Base-by-base conservation (phyloP, 2,888 invertebrate species). In the Cabera pusaria region DNA sequence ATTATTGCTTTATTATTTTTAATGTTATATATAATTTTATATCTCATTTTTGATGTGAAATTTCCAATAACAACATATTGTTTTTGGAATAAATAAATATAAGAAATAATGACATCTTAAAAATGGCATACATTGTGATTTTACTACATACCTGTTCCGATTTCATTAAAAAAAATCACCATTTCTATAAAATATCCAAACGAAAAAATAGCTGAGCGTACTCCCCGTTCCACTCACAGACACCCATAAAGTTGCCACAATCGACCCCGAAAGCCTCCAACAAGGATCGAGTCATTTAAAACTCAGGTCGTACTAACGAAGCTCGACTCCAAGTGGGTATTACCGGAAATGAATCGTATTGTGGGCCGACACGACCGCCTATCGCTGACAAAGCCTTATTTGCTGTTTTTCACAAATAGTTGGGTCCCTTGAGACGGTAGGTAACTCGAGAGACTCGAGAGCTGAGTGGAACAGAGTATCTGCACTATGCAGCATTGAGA, bases 371-470 rank as follows among this genome's bases (percentile, higher is more conserved):
- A 59, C 64, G 65, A 64, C 65, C 72, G 65, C 65, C 75, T 78
- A 77, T 80, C 74, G 71, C 66, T 76, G 69, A 72, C 78, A 79
- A 78, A 74, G 73, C 62, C 61, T 72, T 75, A 69, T 75, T 77
- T 73, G 64, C 71, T 64, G 73, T 71, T 82, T 82, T 80, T 78
- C 64, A 71, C 76, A 73, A 78, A 72, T 71, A 72, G 65, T 64
- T 63, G 44, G 53, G 31, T 64, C 69, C 59, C 66, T 28, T 28
- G 39, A 44, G 50, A 61, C 57, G 55, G 56, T 54, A 61, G 54
- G 49, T 51, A 45, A 46, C 18, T 6, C 7, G 24, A 8, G 3
- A n/a, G n/a, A n/a, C n/a, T n/a, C n/a, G n/a, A n/a, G n/a, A n/a
- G 5, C 21, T 7, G n/a, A 8, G 17, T 7, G 10, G 14, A 23